These are phyloP conservation scores for Caiman crocodilus DNA, from an alignment of 2,797 vertebrate species.

Conservation along the genomic window DNA sequence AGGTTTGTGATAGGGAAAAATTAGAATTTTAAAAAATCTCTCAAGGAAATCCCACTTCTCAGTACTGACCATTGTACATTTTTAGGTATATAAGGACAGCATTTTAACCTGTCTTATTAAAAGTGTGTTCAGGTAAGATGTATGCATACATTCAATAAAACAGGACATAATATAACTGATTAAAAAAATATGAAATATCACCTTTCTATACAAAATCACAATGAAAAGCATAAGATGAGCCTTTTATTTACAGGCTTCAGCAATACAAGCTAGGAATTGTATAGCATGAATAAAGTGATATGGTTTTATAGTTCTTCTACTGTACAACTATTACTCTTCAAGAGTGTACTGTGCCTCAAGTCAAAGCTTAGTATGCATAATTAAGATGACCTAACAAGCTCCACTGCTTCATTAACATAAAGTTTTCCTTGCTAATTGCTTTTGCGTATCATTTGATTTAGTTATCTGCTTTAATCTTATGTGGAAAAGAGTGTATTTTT, in stretches of 20 bases:
- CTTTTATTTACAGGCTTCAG: no score
- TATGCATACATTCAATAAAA: no score
- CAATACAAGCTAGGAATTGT: slow-evolving; percentile 23
- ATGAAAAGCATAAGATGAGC: not conserved
- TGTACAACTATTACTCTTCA: slow-evolving; percentile 80
- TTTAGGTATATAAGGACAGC: no score
- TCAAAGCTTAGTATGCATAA: slow-evolving; percentile 86
- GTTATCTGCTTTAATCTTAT: slow-evolving; percentile 80
- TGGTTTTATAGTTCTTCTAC: slow-evolving; percentile 75
- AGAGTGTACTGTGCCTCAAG: slow-evolving; percentile 79
- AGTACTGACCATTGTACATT: no score
- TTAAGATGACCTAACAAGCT: slow-evolving; percentile 88
- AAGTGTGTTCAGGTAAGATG: no score
- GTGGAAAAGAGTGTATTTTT: slow-evolving; percentile 67
- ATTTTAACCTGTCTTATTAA: no score
- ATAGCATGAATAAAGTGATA: slow-evolving; percentile 72
- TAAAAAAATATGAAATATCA: no score
- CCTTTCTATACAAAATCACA: no score
- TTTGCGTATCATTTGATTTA: slow-evolving; percentile 83
- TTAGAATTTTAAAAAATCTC: not conserved
- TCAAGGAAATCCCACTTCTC: not conserved
- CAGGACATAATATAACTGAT: not conserved
- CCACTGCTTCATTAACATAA: slow-evolving; percentile 84
- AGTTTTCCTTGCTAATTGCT: slow-evolving; percentile 87
- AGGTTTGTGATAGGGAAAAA: not conserved